Base-by-base conservation (phyloP, 2,113 vertebrate species). In the Chauna torquata region DNA sequence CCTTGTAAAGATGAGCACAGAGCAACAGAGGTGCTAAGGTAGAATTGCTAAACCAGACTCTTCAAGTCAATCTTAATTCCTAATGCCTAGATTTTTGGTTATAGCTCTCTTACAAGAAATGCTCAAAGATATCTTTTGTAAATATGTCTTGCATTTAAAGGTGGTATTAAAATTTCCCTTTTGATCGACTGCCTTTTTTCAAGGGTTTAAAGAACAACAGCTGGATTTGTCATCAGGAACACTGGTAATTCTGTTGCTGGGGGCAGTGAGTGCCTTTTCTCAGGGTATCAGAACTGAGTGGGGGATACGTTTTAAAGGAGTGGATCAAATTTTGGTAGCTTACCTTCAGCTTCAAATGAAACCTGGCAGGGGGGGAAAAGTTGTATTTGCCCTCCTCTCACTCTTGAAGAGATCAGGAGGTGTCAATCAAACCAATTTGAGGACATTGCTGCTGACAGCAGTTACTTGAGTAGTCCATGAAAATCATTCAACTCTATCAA, bases 381-480 rank as follows among this genome's bases (percentile, higher is more conserved):
- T 18, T 59, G 40, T 28, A 6, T 64, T 34, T 80, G n/a, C 14
- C 44, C 27, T 44, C 18, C 14, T 34, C 12, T 20, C 68, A 11
- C 47, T 34, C 6, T 5, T 55, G 9, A 36, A 9, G 66, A 58
- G 32, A 36, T 9, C 11, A 5, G 65, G 24, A 62, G 76, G 36
- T 9, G 10, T 30, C 8, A 0, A 27, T 4, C 15, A 9, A 23
- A 47, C 17, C 8, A 7, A 57, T 45, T 12, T 36, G 62, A 36
- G 82, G 20, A 3, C 16, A 3, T 8, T 5, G 42, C 76, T 72
- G 81, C 58, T 36, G 57, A 20, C 10, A 12, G 2, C 25, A 0
- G 10, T 27, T 24, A 11, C 0, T 57, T 0, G 40, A 28, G 47
- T 27, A 47, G 40, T 5, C 77, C 4, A 0, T 4, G 38, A 16